Percentiles rank a stretch among this genome's conserved stretches.
Conservation (phyloP, 2,797 vertebrate species). For the Hypotaenidia okinawae region DNA sequence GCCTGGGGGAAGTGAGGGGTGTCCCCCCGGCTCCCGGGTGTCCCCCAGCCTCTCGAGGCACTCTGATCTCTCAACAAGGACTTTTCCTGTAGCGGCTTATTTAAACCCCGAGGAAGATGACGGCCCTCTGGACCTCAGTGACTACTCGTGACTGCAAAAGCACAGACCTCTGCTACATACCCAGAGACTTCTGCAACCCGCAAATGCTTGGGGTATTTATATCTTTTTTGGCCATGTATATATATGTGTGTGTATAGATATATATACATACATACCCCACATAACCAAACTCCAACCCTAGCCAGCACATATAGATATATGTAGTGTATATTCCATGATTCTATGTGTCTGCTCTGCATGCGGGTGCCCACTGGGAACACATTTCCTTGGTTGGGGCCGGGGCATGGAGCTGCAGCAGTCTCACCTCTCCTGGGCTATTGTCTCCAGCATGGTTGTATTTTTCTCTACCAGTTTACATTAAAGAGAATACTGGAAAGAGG, state of each 20-base stretch:
- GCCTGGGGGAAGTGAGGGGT: not conserved
- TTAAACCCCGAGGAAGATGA: not conserved
- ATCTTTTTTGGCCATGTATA: not conserved
- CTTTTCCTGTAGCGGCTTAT: not conserved
- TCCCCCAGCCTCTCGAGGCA: not conserved
- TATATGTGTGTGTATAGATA: not conserved
- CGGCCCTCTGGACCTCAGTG: not conserved
- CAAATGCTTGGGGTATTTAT: no score
- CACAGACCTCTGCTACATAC: not conserved
- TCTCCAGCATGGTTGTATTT: not conserved
- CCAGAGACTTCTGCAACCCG: not conserved
- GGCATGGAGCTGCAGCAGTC: not conserved
- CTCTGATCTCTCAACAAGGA: not conserved
- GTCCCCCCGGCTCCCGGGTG: not conserved
- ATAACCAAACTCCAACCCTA: not conserved
- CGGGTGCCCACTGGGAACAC: fast-evolving
- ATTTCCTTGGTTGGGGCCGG: fast-evolving
- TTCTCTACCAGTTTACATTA: not conserved
- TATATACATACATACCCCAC: no score
- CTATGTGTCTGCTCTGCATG: fast-evolving
- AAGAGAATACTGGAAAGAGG: not conserved
- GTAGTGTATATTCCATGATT: fast-evolving
- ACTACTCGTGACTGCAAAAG: not conserved
- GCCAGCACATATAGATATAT: fast-evolving
- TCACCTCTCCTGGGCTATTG: not conserved